phyloP scores from a whole-genome alignment of 2,797 vertebrate species.

The Cirrhinus molitorella region DNA sequence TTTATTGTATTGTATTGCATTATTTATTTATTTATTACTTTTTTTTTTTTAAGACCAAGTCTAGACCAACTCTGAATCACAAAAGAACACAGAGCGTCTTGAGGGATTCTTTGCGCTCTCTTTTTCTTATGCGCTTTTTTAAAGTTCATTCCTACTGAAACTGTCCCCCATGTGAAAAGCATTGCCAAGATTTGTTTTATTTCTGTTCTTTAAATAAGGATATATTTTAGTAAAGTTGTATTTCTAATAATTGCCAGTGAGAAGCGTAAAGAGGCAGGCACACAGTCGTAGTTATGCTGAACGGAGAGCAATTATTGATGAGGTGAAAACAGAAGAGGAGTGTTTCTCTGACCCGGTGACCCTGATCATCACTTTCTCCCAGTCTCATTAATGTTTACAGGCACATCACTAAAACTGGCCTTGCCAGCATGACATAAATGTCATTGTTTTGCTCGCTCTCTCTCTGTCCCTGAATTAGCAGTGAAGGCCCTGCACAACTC shows the following conservation, averaged over 20 bases:
- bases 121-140: too few species aligned
- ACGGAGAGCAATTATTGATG: constrained; percentile 48
- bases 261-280: not conserved
- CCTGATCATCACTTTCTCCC: constrained; percentile 60
- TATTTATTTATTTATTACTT: not conserved
- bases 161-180: too few species aligned
- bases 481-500: not conserved
- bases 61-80: not conserved
- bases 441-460: not conserved
- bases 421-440: not conserved
- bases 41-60: not conserved
- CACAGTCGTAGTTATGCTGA: constrained; percentile 61
- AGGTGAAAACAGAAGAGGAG: constrained; percentile 65
- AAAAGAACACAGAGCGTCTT: not conserved
- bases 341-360: constrained; percentile 65
- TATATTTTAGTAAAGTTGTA: too few species aligned
- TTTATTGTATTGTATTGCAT: too few species aligned
- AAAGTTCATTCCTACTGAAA: too few species aligned
- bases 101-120: too few species aligned
- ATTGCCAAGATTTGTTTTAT: not conserved
- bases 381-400: constrained; percentile 62
- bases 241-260: not conserved
- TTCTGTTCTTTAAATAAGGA: not conserved
- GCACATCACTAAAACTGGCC: not conserved
- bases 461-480: not conserved